Base-by-base conservation (phyloP, 2,888 invertebrate species). In the Spisula solida region DNA sequence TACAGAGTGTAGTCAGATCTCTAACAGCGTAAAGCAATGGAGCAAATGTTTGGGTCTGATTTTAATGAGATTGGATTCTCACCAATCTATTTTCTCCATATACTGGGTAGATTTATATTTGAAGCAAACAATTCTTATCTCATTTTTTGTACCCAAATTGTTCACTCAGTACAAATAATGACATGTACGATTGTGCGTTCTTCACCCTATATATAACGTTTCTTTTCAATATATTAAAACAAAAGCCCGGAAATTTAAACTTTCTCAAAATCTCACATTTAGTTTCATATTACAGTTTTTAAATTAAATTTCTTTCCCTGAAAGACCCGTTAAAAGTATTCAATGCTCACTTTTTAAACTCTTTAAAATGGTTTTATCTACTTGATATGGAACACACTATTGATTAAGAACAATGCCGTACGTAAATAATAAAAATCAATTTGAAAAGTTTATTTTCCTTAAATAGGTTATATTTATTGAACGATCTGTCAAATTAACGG, bases 271-370 rank as follows among this genome's bases (percentile, higher is more conserved):
- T 20, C 10, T 66, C 10, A 6, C 2, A 25, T 10, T 25, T 66
- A 66, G 60, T 25, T 25, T 66, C 60, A 66, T 66, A 25, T 66
- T 66, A 25, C 60, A 66, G 60, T 0, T 25, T 66, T 66, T 66
- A 66, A 66, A 60, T 60, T 25, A 60, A n/a, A 60, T 60, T 60
- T 66, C 60, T 25, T 66, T 66, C 25, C n/a, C 25, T 66, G 8
- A 66, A 66, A 10, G 10, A 5, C 10, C n/a, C n/a, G n/a, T 66
- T 66, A 25, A 25, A 25, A 66, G 10, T n/a, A 66, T 66, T 20
- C n/a, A 66, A 25, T 66, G 6, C 60, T 66, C 60, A 66, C 10
- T 66, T 66, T 66, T 66, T 25, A 66, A 66, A 66, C 60, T 66
- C 25, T 25, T 25, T 66, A 66, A 56, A 66, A 66, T 66, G 20